phyloP scores from a whole-genome alignment of 2,888 invertebrate species.

The Polymixis flavicincta region DNA sequence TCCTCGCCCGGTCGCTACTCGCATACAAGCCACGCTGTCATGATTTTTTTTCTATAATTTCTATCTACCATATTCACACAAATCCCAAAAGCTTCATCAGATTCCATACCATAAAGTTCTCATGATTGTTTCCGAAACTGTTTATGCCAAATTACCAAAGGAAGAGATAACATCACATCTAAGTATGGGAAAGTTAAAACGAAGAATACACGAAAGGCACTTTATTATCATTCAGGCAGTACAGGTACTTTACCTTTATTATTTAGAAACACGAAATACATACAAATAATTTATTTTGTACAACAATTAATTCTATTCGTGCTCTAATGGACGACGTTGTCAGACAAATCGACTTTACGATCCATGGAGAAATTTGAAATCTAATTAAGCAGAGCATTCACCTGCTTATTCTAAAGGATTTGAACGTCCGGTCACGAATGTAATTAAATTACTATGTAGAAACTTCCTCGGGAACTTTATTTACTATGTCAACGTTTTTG shows the following conservation, averaged over 20 bases:
- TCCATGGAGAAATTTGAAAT: conserved; percentile 70
- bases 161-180: conserved; percentile 54
- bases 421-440: conserved; percentile 74
- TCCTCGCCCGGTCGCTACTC: conserved; percentile 77
- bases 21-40: conserved; percentile 69
- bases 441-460: conserved; percentile 74
- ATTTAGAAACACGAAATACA: conserved; percentile 30
- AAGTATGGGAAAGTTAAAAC: conserved; percentile 58
- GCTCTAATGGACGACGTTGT: conserved; percentile 44
- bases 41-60: conserved; percentile 56
- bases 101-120: conserved; percentile 49
- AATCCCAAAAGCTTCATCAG: conserved; percentile 15
- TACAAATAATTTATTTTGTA: conserved; percentile 46
- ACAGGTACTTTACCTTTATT: conserved; percentile 15
- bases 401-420: conserved; percentile 68
- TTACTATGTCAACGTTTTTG: conserved; percentile 57
- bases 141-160: conserved; percentile 48
- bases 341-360: conserved; percentile 48
- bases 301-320: conserved; percentile 54
- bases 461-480: conserved; percentile 67
- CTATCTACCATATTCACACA: not conserved
- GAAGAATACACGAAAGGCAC: conserved; percentile 49
- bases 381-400: conserved; percentile 72
- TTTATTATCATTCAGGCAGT: conserved; percentile 32
- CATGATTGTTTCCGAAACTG: conserved; percentile 56